Evolutionary conservation across 2,797 vertebrate genomes (phyloP), one percentile per base, ranked within the genome.

Genomic region (Leucoraja ocellata): DNA sequence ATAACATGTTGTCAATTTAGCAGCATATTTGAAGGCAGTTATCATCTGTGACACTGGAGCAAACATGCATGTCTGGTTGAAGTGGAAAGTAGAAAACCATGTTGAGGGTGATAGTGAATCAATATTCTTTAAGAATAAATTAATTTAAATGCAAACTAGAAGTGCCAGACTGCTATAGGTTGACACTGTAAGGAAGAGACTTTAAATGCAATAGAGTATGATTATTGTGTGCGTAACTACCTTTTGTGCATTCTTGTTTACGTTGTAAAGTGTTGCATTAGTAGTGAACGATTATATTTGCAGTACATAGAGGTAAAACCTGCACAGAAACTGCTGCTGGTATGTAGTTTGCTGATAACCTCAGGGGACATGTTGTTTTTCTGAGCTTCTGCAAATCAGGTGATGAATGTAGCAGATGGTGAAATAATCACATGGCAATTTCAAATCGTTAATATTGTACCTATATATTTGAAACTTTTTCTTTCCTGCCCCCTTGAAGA

Each of bases 371-470:
- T 71, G 32, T 2, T 39, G 16, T 91, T 91, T 88, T 91, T 91
- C 32, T 32, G 88, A 73, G 10, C 68, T 73, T 91, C 32, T 46
- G 32, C 23, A 73, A 73, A 91, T 91, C 32, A 5, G 65, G 36
- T 91, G 88, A 88, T 16, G 36, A 90, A 90, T 68, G 63, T 68
- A 16, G 28, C 86, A 68, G 63, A 71, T 90, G 79, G 9, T 74
- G 79, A 80, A 46, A 39, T 80, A 39, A 46, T 80, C 79, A 80
- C 36, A 80, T 80, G 79, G 21, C 88, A 25, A 74, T 73, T 23
- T 36, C 68, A 91, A 14, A 65, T 86, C 13, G 39, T 73, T 73
- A 91, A 91, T 91, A 39, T 65, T 74, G 23, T 65, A 36, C 21
- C 32, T 21, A 68, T 83, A 68, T 11, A 39, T 65, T 90, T 90